Base-by-base conservation (phyloP, 23 tunicate species). In the Oikopleura dioica region DNA sequence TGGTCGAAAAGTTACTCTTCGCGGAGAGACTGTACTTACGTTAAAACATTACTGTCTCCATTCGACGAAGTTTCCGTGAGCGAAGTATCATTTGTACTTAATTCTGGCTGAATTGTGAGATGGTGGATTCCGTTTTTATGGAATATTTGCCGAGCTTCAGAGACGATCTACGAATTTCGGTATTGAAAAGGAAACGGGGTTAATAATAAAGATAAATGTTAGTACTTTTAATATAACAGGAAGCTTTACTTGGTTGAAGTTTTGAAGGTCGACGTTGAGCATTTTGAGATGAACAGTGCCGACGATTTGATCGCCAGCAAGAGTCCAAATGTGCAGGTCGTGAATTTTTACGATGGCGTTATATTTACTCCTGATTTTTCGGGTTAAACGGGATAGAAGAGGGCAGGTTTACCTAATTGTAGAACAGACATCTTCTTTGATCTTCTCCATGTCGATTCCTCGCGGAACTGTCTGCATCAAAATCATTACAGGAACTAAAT, bases 261-360 rank as follows among this genome's bases (percentile, higher is more conserved):
- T 75, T 68, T 59, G 80, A 0, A 80, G 69, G 58, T 91, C 82
- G 23, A 82, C 69, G 55, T 85, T 76, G 23, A 38, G 76, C 76
- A 84, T 81, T 55, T 91, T 86, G 12, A 91, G 44, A 55, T 91
- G 97, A 67, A 85, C 87, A 1, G 97, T 85, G 9, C 92, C 97
- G 12, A 91, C 92, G 24, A 76, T 79, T 38, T 85, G 82, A 9
- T 85, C 87, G 21, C 94, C 94, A 9, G 97, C 81, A 29, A 91
- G 50, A 76, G 85, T 89, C 97, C 97, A 91, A 35, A 91, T 82
- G 78, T 91, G 97, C 72, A 91, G 83, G 68, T 91, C 97, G 69
- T 91, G 97, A 28, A 91, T 84, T 21, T 83, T 84, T 35, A 78
- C 83, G 1, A 88, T 78, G 1, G 84, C 95, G 28, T 83, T 81